Evolutionary conservation across 2,888 invertebrate genomes (phyloP).

Genomic region (Cryptophagus acutangulus): DNA sequence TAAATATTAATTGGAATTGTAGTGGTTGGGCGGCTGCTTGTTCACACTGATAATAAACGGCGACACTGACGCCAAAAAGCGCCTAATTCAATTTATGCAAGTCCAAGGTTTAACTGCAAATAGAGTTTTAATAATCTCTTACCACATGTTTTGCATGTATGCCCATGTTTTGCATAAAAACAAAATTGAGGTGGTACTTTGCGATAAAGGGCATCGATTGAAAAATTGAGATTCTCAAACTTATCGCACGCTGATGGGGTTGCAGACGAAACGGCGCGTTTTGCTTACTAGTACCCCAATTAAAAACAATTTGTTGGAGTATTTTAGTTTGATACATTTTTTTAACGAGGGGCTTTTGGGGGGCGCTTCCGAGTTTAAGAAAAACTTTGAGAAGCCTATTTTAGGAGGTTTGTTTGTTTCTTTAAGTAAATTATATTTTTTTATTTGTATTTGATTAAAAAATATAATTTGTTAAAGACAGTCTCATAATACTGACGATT

Average conservation of each 20-base stretch:
- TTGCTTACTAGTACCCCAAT: conserved; percentile 97
- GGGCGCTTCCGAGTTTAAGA: conserved; percentile 59
- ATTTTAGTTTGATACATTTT: conserved; percentile 97
- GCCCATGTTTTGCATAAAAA: conserved; percentile 81
- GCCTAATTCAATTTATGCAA: conserved; percentile 78
- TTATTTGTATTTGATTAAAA: too few relatives aligned
- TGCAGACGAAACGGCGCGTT: conserved; percentile 83
- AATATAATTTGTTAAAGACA: too few relatives aligned
- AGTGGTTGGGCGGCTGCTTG: conserved; percentile 83
- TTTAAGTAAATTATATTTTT: too few relatives aligned
- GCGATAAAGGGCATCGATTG: conserved; percentile 95
- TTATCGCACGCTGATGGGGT: conserved; percentile 81
- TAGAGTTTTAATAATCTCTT: conserved; percentile 96
- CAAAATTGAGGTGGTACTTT: conserved; percentile 93
- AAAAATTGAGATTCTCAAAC: conserved; percentile 99
- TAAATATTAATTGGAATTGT: background rate
- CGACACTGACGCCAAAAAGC: conserved; percentile 75
- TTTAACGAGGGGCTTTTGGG: conserved; percentile 91
- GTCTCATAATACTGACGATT: too few relatives aligned
- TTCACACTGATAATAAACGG: conserved; percentile 81
- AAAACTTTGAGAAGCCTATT: conserved; percentile 45
- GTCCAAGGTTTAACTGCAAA: conserved; percentile 73
- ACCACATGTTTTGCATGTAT: conserved; percentile 96
- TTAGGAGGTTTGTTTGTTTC: too few relatives aligned
- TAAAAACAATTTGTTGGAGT: conserved; percentile 97